phyloP scores from a whole-genome alignment of 2,797 vertebrate genomes.

The Pyrocephalus nanus region DNA sequence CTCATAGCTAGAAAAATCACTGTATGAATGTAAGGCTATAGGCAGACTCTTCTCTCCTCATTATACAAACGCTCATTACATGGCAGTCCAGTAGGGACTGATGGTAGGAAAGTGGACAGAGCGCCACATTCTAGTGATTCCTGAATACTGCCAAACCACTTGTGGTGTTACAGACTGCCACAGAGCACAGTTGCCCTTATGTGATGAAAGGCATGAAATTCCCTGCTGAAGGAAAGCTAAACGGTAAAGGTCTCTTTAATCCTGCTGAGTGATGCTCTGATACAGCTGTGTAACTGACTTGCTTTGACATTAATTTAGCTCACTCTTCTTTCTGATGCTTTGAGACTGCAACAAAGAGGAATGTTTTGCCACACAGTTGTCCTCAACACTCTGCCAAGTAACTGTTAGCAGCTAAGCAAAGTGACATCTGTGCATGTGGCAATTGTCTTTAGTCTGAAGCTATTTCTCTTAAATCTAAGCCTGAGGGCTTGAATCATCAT shows the following conservation, averaged over 20 bases:
- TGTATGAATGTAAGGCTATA: background rate
- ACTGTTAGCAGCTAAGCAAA: slow-evolving; percentile 29
- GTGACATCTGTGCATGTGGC: slow-evolving; percentile 24
- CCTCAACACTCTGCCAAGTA: slow-evolving; percentile 35
- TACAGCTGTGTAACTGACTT: background rate
- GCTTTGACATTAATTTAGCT: slow-evolving; percentile 25
- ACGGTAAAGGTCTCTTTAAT: background rate
- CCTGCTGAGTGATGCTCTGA: background rate
- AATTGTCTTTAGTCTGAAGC: slow-evolving; percentile 24
- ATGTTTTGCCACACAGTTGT: slow-evolving; percentile 40
- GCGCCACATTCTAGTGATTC: background rate
- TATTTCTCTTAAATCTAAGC: slow-evolving; percentile 33
- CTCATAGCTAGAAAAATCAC: background rate
- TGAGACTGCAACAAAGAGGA: background rate
- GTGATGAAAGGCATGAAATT: background rate
- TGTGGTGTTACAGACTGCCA: background rate
- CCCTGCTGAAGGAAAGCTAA: background rate
- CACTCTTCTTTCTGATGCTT: background rate
- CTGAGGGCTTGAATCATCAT: background rate
- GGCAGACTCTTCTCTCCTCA: background rate
- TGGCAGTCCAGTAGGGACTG: background rate
- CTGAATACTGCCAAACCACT: background rate
- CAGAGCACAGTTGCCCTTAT: background rate
- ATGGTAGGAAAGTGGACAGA: background rate
- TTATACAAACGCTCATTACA: background rate